phyloP scores from a whole-genome alignment of 2,113 vertebrate genomes.

The Myiopsitta monachus region DNA sequence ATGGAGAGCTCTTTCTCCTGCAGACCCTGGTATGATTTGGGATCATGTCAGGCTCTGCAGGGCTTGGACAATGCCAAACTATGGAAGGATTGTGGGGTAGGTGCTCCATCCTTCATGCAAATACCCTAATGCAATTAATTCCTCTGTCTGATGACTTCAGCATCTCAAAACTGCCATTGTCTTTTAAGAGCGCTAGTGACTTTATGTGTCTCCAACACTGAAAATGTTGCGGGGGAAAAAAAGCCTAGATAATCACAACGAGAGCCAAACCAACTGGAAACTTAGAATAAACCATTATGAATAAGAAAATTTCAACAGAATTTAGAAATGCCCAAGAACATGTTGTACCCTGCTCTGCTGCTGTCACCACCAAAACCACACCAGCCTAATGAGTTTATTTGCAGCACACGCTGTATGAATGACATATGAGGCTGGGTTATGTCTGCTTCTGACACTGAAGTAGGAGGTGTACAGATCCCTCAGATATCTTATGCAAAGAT shows the following conservation, averaged over 20 bases:
- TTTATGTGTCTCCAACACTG: background rate
- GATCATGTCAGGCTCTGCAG: background rate
- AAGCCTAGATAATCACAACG: background rate
- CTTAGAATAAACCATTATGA: background rate
- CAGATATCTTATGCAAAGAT: background rate
- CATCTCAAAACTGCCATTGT: background rate
- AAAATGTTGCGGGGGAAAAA: background rate
- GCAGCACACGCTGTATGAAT: background rate
- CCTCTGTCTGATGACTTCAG: background rate
- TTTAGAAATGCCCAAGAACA: background rate
- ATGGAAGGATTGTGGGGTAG: background rate
- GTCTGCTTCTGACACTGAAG: background rate
- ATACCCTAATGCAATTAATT: background rate
- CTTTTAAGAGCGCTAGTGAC: background rate
- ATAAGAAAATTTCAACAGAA: background rate
- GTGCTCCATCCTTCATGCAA: background rate
- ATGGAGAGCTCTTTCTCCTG: background rate
- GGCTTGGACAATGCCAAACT: fast-evolving
- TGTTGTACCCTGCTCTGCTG: background rate
- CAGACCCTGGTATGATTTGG: background rate
- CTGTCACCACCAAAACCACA: background rate
- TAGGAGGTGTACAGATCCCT: background rate
- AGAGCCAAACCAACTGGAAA: background rate
- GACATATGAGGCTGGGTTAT: background rate
- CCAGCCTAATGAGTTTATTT: background rate